phyloP scores from a whole-genome alignment of 2,113 vertebrate genomes.

The Gymnobelideus leadbeateri region DNA sequence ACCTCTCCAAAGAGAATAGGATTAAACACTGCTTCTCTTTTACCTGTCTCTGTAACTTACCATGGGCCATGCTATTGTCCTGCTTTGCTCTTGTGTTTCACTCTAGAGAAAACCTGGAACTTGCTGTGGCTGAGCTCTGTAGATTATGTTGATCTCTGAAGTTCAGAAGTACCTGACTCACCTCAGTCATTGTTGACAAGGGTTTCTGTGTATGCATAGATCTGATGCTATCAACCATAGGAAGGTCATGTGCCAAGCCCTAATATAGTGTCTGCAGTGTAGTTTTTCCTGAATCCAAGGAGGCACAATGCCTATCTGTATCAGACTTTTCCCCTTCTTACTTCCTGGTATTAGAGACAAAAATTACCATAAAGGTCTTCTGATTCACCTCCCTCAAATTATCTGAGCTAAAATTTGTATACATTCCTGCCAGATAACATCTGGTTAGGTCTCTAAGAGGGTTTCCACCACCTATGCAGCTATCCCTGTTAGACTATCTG shows the following conservation, averaged over 20 bases:
- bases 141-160: background rate
- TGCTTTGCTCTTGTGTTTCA: background rate
- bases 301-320: background rate
- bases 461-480: too few species aligned
- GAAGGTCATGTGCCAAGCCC: background rate
- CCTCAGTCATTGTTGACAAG: background rate
- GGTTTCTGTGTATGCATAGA: background rate
- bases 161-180: background rate
- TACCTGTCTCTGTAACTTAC: background rate
- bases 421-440: background rate
- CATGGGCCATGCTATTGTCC: background rate
- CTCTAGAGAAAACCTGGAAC: background rate
- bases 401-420: background rate
- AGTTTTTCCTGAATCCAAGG: background rate
- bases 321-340: background rate
- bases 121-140: background rate
- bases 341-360: background rate
- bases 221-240: background rate
- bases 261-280: background rate
- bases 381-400: background rate
- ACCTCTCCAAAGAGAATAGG: background rate
- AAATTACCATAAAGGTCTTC: background rate
- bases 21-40: background rate
- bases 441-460: background rate
- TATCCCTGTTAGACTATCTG: too few species aligned